Base-by-base conservation (phyloP, 2,113 vertebrate genomes). In the Passer montanus region DNA sequence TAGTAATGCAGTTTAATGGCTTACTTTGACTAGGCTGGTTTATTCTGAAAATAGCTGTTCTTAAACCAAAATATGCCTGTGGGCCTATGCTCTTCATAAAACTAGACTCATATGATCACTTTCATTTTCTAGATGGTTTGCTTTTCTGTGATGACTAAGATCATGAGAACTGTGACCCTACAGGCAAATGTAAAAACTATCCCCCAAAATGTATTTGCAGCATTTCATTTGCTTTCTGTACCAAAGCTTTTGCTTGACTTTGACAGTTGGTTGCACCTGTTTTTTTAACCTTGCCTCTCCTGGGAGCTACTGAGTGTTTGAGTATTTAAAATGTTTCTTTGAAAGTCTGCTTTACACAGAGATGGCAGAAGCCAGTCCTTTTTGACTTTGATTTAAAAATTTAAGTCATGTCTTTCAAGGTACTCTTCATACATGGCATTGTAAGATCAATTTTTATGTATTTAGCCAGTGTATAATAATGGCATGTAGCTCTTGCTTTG, bases 261-360 rank as follows among this genome's bases (percentile, higher is more conserved):
- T 96, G 93, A 74, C 89, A 67, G 72, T 77, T 91, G 56, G 11
- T 81, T 77, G 56, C 77, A 68, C 73, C 91, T 93, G 72, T 80
- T 89, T 58, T 94, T 70, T 89, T 95, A 95, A 96, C 91, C 84
- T 81, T 75, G 13, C 13, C 30, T 84, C 84, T 94, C 77, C 47
- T 59, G 93, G 84, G 92, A 84, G 7, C 27, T 67, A 2, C 39
- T 78, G 21, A 15, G 7, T 70, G 56, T 80, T 79, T 60, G 46
- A 75, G 37, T 59, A 22, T 84, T 94, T 70, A 28, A 84, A 82
- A 72, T 41, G 12, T 64, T 77, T 86, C 26, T n/a, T 55, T 60
- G 27, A 30, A 80, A 77, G 55, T 62, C 53, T 64, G 56, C 21
- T 41, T 47, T 59, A 35, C 5, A 2, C 15, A 59, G 41, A 22